Conservation (phyloP, 2,113 vertebrate species). For the Hiodon alosoides region DNA sequence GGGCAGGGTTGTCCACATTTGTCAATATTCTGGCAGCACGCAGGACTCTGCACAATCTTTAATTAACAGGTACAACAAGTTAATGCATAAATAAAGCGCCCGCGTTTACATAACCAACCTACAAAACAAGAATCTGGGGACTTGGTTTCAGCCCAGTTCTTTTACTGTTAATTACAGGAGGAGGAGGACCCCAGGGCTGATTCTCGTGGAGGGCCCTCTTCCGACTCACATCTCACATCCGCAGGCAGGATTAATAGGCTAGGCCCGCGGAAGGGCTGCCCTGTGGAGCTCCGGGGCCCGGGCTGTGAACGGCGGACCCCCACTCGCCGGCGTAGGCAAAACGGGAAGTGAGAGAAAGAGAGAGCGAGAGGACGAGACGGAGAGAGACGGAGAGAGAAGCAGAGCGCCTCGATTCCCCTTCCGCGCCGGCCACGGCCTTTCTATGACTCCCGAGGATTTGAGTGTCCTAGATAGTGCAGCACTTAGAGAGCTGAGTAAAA, state of each 20-base stretch:
- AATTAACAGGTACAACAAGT: slow-evolving; percentile 1
- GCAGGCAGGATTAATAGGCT: slow-evolving; percentile 31
- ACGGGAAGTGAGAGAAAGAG: slow-evolving; percentile 28
- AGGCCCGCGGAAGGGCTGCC: slow-evolving; percentile 28
- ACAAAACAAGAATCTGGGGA: background rate
- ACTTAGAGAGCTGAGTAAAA: too few species aligned
- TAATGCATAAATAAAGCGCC: background rate
- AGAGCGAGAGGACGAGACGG: slow-evolving; percentile 26
- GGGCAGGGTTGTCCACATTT: too few species aligned
- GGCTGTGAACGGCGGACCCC: slow-evolving; percentile 26
- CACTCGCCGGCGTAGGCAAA: too few species aligned
- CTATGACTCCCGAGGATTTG: slow-evolving; percentile 23
- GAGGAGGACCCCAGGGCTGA: slow-evolving; percentile 7
- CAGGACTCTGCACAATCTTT: background rate
- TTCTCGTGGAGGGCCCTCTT: slow-evolving; percentile 14
- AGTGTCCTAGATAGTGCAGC: too few species aligned
- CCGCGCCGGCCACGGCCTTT: slow-evolving; percentile 27
- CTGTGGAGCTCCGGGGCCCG: slow-evolving; percentile 36
- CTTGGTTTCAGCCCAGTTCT: background rate
- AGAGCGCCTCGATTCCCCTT: slow-evolving; percentile 28
- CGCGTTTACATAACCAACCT: slow-evolving; percentile 10
- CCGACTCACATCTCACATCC: slow-evolving; percentile 7
- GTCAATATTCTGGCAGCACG: too few species aligned
- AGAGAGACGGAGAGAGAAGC: background rate
- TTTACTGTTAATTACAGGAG: slow-evolving; percentile 32